phyloP scores from a whole-genome alignment of 1,140 invertebrate species.

The Venustaconcha ellipsiformis region DNA sequence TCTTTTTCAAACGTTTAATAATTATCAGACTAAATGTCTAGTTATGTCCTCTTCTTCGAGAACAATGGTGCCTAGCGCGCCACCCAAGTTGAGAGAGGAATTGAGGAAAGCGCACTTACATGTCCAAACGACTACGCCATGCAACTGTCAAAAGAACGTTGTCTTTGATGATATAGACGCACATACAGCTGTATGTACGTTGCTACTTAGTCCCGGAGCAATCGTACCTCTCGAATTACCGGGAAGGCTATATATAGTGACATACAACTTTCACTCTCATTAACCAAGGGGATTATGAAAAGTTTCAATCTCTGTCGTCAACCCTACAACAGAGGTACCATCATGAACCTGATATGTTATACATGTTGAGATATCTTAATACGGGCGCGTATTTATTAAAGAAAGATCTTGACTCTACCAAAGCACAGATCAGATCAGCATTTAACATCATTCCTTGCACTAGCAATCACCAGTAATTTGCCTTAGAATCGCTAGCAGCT shows the following conservation, averaged over 20 bases:
- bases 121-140: not conserved
- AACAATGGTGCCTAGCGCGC: no score
- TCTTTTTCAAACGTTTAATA: no score
- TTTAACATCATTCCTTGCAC: not conserved
- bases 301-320: not conserved
- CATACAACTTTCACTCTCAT: slow-evolving; percentile 9
- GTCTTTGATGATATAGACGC: not conserved
- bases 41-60: no score
- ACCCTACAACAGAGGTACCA: not conserved
- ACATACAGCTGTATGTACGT: not conserved
- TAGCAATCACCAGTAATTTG: slow-evolving; percentile 6
- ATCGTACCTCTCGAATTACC: no score
- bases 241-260: not conserved
- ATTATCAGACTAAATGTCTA: no score
- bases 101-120: not conserved
- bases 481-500: not conserved
- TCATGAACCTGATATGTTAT: not conserved
- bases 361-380: slow-evolving; percentile 2
- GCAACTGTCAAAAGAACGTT: not conserved
- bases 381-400: not conserved
- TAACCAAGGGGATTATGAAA: slow-evolving; percentile 5
- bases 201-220: no score
- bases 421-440: not conserved
- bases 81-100: not conserved
- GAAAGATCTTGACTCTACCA: slow-evolving; percentile 1